Evolutionary conservation across 1,140 invertebrate genomes (phyloP).

Genomic region (Dinoponera quadriceps): DNA sequence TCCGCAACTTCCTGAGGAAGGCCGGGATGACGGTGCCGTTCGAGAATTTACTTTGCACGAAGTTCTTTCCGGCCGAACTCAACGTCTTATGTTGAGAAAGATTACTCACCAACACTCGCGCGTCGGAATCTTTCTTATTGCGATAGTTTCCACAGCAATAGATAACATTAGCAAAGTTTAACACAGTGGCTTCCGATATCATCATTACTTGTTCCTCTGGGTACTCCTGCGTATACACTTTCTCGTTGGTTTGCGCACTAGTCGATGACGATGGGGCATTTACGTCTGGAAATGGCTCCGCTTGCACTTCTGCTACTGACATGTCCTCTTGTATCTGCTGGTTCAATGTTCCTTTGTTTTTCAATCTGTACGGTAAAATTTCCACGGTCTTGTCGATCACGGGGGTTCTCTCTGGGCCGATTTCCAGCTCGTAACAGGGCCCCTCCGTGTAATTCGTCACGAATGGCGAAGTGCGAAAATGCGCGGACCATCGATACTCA

Average conservation of each 20-base stretch:
- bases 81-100: background rate
- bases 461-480: slow-evolving; percentile 77
- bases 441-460: slow-evolving; percentile 76
- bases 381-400: background rate
- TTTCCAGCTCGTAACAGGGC: slow-evolving; percentile 28
- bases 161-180: background rate
- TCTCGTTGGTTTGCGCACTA: background rate
- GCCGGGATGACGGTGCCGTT: background rate
- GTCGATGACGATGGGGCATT: background rate
- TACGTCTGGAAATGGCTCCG: background rate
- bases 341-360: background rate
- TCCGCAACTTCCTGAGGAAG: slow-evolving; percentile 21
- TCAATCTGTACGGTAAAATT: background rate
- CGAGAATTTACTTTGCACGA: background rate
- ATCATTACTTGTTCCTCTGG: too few species aligned
- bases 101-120: background rate
- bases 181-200: too few species aligned
- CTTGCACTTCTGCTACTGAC: background rate
- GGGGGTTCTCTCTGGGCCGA: background rate
- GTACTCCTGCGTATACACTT: too few species aligned
- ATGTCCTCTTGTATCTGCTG: background rate
- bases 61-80: background rate
- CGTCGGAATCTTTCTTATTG: background rate
- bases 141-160: slow-evolving; percentile 44
- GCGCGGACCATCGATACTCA: slow-evolving; percentile 77